A percentile compares a stretch with the other conserved stretches of the same genome.
Conservation (phyloP, 2,113 vertebrate genomes). For the Heptranchias perlo region DNA sequence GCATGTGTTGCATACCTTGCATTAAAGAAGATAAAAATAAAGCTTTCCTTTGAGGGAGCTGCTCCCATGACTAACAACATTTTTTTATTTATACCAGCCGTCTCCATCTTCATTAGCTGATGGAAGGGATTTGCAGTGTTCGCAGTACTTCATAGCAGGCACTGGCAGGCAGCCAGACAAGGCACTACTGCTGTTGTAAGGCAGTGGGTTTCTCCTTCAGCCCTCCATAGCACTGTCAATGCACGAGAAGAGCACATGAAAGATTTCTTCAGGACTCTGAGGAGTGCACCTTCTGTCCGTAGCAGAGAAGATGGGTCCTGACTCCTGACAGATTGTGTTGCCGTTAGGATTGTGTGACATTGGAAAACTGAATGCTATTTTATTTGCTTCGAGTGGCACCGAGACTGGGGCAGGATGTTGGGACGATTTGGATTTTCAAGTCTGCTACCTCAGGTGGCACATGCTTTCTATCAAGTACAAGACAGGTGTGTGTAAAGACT, state of each 20-base stretch:
- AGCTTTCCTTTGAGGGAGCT: neutral
- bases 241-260: slow-evolving; percentile 38
- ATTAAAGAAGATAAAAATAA: slow-evolving; percentile 21
- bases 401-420: slow-evolving; percentile 61
- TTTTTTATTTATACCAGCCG: neutral
- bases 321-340: slow-evolving; percentile 51
- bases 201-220: slow-evolving; percentile 43
- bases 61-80: neutral
- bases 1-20: neutral
- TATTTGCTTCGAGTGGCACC: slow-evolving; percentile 42
- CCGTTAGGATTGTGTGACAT: slow-evolving; percentile 61
- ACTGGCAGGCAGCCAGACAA: slow-evolving; percentile 59
- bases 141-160: slow-evolving; percentile 31
- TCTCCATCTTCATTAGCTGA: slow-evolving; percentile 25
- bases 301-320: neutral
- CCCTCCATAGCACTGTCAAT: slow-evolving; percentile 32
- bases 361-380: slow-evolving; percentile 53
- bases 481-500: slow-evolving; percentile 69
- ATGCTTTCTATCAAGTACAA: slow-evolving; percentile 63
- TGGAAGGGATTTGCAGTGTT: slow-evolving; percentile 12
- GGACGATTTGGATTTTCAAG: slow-evolving; percentile 66
- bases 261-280: slow-evolving; percentile 45
- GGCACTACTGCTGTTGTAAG: slow-evolving; percentile 49
- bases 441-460: slow-evolving; percentile 58
- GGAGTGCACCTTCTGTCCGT: slow-evolving; percentile 38